Base-by-base conservation (phyloP, 2,888 invertebrate genomes). In the Ochropleura leucogaster region DNA sequence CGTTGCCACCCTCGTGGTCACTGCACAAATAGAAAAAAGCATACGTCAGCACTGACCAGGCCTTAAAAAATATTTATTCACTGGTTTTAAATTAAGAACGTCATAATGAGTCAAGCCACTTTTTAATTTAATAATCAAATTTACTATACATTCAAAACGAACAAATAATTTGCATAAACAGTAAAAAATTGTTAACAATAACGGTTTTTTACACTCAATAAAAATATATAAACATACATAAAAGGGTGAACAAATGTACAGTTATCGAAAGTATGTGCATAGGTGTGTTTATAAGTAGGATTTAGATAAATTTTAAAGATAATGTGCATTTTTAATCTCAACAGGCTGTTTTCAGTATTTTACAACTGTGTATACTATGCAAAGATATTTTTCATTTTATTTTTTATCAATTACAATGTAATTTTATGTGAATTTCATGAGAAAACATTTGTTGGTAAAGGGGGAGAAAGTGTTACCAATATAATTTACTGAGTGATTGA, bases 1-100 rank as follows among this genome's bases (percentile, higher is more conserved):
- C 99, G 93, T 99, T 99, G 87, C 99, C 99, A 86, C 99, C 99
- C 95, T 99, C 99, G 95, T 99, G 99, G 94, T 99, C 99, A 96
- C 98, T 96, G 93, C n/a, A 82, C 81, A 83, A 84, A 84, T 82
- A 72, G 42, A 68, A 67, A 72, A 30, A 6, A 47, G 51, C n/a
- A 57, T 60, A 18, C 57, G 20, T 60, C 53, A 77, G 20, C 18
- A 59, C 42, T 42, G n/a, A 20, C 12, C 0, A 53, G 20, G 30
- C 4, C 5, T 59, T 46, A 4, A n/a, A 47, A 10, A 16, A 53
- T 14, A 51, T 46, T 59, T 40, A 16, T 40, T 59, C 16, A 40
- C 59, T 59, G 16, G 16, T 30, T 30, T 30, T 30, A 30, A 59
- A 8, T 16, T 40, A 40, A 8, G 30, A 16, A 4, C 30, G 8